These are phyloP conservation scores for Anadara kagoshimensis DNA, from an alignment of 1,140 invertebrate genomes.

Conservation along the genomic window DNA sequence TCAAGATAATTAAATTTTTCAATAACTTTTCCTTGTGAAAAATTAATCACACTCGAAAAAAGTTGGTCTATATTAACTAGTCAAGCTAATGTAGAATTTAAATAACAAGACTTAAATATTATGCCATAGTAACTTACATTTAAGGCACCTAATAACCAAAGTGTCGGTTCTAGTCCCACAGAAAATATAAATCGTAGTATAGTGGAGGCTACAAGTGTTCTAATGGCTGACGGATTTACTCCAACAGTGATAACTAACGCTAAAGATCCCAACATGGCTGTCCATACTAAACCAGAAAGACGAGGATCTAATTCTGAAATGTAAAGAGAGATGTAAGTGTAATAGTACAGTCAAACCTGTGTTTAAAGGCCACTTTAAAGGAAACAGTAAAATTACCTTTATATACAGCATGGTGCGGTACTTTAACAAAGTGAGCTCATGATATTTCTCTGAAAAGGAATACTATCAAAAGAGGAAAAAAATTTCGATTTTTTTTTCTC, in stretches of 20 bases:
- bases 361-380: too few relatives aligned
- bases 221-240: constrained; percentile 85
- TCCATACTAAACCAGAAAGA: constrained; percentile 90
- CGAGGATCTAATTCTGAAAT: constrained; percentile 80
- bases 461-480: too few relatives aligned
- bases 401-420: too few relatives aligned
- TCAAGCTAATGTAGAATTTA: neutral
- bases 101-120: neutral
- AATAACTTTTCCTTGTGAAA: too few relatives aligned
- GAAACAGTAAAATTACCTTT: too few relatives aligned
- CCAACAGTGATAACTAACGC: constrained; percentile 84
- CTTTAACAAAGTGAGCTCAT: too few relatives aligned
- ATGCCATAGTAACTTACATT: constrained; percentile 79
- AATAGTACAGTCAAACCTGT: too few relatives aligned
- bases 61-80: neutral
- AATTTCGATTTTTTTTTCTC: too few relatives aligned
- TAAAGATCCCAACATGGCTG: constrained; percentile 84
- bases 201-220: constrained; percentile 85
- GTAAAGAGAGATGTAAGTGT: neutral
- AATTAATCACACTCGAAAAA: too few relatives aligned
- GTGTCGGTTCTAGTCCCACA: constrained; percentile 91
- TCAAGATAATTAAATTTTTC: neutral
- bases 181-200: constrained; percentile 92
- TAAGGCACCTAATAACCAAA: constrained; percentile 87
- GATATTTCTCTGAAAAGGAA: too few relatives aligned